Conservation (phyloP, 1,140 invertebrate genomes). For the Papilio polyxenes region DNA sequence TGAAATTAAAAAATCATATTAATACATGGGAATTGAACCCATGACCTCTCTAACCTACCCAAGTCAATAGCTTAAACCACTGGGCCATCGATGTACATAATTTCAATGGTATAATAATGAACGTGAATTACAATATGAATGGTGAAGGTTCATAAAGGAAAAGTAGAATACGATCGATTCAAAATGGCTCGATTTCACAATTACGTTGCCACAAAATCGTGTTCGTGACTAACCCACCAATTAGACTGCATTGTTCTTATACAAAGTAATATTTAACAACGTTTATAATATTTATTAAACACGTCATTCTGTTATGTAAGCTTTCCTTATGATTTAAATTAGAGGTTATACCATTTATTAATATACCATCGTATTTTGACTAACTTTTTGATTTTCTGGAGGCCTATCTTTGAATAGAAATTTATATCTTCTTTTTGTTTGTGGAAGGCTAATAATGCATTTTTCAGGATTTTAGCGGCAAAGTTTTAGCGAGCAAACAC, state of each 20-base stretch:
- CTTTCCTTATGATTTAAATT: neutral
- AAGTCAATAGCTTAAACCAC: neutral
- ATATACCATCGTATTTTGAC: no score
- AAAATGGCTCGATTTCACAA: constrained; percentile 5
- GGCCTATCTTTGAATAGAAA: no score
- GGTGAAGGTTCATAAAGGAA: neutral
- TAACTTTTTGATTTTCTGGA: no score
- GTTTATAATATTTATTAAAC: neutral
- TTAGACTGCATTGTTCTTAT: constrained; percentile 12
- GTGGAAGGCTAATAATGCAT: no score
- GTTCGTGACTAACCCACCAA: constrained; percentile 9
- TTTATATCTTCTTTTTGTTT: no score
- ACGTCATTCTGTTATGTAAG: neutral
- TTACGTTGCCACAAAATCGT: neutral
- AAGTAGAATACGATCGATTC: neutral
- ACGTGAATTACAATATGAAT: constrained; percentile 1
- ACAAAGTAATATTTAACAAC: neutral
- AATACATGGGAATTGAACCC: no score
- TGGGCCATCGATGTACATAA: neutral
- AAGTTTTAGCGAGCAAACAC: no score
- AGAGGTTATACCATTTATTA: no score
- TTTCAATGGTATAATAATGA: neutral
- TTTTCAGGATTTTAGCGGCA: no score
- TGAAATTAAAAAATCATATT: no score
- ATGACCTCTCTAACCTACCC: neutral